Evolutionary conservation across 2,888 invertebrate species (phyloP).

Genomic region (Protonemura montana): DNA sequence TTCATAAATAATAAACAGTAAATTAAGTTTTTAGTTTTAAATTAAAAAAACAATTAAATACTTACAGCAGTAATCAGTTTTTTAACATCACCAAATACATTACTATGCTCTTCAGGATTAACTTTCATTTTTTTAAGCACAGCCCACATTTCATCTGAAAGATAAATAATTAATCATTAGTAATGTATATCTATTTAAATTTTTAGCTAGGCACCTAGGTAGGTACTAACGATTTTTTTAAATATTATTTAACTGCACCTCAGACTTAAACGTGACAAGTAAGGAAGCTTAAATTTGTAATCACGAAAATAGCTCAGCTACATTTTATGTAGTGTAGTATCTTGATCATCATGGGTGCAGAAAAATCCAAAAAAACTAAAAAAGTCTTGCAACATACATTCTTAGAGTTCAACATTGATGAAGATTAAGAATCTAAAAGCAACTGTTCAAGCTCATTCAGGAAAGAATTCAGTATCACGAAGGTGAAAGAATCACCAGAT

Average conservation of each 20-base stretch:
- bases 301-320: neutral
- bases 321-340: slow-evolving; percentile 24
- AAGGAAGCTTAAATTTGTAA: slow-evolving; percentile 28
- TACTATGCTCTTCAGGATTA: neutral
- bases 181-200: too few relatives aligned
- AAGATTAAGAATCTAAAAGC: too few relatives aligned
- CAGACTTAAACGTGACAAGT: slow-evolving; percentile 41
- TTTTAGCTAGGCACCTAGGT: too few relatives aligned
- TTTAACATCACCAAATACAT: neutral
- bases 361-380: too few relatives aligned
- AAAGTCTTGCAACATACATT: too few relatives aligned
- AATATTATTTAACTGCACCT: neutral
- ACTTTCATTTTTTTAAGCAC: neutral
- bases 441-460: too few relatives aligned
- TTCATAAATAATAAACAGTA: too few relatives aligned
- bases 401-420: too few relatives aligned
- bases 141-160: slow-evolving; percentile 16
- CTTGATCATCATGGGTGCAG: slow-evolving; percentile 23
- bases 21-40: neutral
- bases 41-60: neutral
- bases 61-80: neutral
- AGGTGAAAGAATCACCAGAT: too few relatives aligned
- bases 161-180: neutral
- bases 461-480: too few relatives aligned
- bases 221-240: neutral